Percentiles rank a stretch among this genome's conserved stretches.
phyloP scores from a whole-genome alignment of 1,140 invertebrate genomes.

The Papilio aristodemus region DNA sequence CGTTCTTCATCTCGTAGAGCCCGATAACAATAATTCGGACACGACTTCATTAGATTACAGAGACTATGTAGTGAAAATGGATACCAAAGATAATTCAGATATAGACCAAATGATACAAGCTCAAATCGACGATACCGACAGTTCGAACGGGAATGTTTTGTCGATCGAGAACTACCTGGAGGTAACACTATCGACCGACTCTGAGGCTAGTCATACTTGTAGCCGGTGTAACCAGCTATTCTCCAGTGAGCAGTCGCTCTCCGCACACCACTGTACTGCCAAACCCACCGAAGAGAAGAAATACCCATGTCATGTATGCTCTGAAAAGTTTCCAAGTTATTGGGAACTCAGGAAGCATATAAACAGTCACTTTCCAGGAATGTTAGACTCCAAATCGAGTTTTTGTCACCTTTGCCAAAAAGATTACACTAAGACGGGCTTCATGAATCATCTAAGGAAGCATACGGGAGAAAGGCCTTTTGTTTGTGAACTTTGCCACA shows the following conservation, averaged over 20 bases:
- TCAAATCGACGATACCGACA: conserved; percentile 70
- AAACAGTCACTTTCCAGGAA: conserved; percentile 78
- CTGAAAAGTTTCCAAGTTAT: conserved; percentile 77
- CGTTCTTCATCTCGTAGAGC: conserved; percentile 69
- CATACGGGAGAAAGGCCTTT: conserved; percentile 92
- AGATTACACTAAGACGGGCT: conserved; percentile 79
- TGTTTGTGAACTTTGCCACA: conserved; percentile 83
- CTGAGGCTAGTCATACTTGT: conserved; percentile 77
- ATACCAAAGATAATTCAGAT: conserved; percentile 71
- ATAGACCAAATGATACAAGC: conserved; percentile 58
- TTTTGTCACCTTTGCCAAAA: conserved; percentile 80
- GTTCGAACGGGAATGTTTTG: conserved; percentile 76
- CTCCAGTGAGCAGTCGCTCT: conserved; percentile 67
- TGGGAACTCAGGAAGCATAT: conserved; percentile 79
- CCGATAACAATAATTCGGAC: conserved; percentile 71
- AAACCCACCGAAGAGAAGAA: conserved; percentile 74
- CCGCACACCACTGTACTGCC: conserved; percentile 69
- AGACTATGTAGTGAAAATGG: conserved; percentile 68
- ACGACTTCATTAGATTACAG: conserved; percentile 68
- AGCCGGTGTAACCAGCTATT: conserved; percentile 77
- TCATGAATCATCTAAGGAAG: conserved; percentile 88
- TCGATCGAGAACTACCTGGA: conserved; percentile 80
- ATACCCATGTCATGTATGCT: conserved; percentile 78
- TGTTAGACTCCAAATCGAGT: conserved; percentile 79
- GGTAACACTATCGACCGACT: conserved; percentile 78